These are phyloP conservation scores for Chaetophractus vellerosus DNA, from an alignment of 2,797 vertebrate species.

Conservation along the genomic window DNA sequence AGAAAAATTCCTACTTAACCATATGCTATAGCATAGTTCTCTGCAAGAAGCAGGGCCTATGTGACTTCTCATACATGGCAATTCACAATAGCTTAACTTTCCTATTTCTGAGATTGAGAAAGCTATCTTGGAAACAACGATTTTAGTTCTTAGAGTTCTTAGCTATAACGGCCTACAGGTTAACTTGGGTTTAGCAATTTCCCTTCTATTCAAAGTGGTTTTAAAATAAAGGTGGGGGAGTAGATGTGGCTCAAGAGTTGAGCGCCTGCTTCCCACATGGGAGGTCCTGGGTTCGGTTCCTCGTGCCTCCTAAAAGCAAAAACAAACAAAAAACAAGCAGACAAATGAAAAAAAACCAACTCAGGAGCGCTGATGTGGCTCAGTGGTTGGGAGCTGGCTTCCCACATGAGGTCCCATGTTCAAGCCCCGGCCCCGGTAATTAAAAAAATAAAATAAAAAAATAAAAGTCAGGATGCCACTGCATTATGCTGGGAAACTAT, in stretches of 20 bases:
- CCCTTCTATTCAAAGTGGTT: background rate
- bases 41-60: background rate
- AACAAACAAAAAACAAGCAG: too few relatives aligned
- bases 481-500: background rate
- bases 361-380: too few relatives aligned
- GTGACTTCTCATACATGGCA: background rate
- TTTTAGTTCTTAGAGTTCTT: background rate
- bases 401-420: too few relatives aligned
- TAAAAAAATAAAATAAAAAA: too few relatives aligned
- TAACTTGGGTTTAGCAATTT: slow-evolving; percentile 19
- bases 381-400: too few relatives aligned
- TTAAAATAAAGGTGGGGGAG: slow-evolving; percentile 20
- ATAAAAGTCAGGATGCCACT: background rate
- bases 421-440: too few relatives aligned
- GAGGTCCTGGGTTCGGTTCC: too few relatives aligned
- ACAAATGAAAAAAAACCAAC: too few relatives aligned
- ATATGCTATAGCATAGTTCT: background rate
- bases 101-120: background rate
- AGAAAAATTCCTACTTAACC: slow-evolving; percentile 66
- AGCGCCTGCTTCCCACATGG: too few relatives aligned
- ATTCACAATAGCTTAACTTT: background rate
- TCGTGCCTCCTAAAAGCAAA: too few relatives aligned
- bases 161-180: background rate
- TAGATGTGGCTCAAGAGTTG: too few relatives aligned
- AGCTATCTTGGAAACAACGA: slow-evolving; percentile 11